Evolutionary conservation across 1,140 invertebrate species (phyloP).

Genomic region (Zaprionus vittiger): DNA sequence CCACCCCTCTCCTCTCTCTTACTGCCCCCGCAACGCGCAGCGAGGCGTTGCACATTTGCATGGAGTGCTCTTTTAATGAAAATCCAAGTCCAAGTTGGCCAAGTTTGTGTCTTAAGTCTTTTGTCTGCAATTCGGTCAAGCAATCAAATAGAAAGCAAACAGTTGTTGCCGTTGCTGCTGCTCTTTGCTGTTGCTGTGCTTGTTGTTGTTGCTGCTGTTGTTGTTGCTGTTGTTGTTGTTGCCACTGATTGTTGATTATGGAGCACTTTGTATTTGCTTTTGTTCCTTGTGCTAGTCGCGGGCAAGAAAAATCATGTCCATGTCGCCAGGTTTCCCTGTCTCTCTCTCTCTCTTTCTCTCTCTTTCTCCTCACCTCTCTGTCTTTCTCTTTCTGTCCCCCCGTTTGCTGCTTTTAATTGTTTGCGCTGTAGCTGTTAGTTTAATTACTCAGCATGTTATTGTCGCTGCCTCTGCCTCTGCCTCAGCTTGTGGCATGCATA

Average conservation of each 20-base stretch:
- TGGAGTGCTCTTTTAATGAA: conserved; percentile 27
- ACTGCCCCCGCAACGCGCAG: conserved; percentile 17
- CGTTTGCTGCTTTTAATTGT: conserved; percentile 27
- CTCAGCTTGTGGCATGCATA: conserved; percentile 54
- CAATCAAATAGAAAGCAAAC: conserved; percentile 59
- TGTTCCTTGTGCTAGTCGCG: neutral
- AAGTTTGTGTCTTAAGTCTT: conserved; percentile 55
- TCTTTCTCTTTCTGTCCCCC: neutral
- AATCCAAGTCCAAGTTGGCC: conserved; percentile 23
- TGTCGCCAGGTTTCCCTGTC: conserved; percentile 25
- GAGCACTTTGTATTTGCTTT: neutral
- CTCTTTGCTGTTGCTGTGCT: conserved; percentile 7
- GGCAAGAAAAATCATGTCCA: conserved; percentile 20
- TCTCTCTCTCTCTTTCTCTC: neutral
- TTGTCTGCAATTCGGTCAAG: conserved; percentile 47
- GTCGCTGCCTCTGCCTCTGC: neutral
- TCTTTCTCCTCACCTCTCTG: neutral
- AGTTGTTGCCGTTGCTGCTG: conserved; percentile 40
- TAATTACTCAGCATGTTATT: conserved; percentile 76
- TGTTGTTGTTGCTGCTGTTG: conserved; percentile 15
- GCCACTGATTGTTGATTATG: conserved; percentile 44
- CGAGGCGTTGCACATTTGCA: conserved; percentile 53
- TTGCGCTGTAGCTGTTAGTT: conserved; percentile 45
- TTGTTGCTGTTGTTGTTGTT: conserved; percentile 10
- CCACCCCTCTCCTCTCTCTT: neutral